Conservation (phyloP, 2,888 invertebrate species). For the Steinernema scapterisci region DNA sequence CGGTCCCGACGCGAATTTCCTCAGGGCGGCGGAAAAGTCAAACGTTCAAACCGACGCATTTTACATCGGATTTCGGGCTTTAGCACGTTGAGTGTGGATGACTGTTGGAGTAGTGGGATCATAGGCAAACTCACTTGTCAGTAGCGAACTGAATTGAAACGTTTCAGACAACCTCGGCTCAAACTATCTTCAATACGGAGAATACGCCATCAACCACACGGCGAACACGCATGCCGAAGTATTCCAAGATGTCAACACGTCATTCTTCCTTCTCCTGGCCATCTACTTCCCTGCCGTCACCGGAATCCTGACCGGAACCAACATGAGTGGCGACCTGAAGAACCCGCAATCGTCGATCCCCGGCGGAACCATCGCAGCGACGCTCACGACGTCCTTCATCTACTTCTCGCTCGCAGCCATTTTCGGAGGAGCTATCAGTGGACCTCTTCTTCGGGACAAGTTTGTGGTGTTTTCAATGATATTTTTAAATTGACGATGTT, state of each 20-base stretch:
- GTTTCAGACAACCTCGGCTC: constrained; percentile 45
- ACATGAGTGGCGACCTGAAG: constrained; percentile 89
- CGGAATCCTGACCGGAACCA: constrained; percentile 98
- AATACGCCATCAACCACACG: constrained; percentile 54
- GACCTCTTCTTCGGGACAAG: constrained; percentile 92
- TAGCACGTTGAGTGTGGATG: too few relatives aligned
- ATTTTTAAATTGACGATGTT: constrained; percentile 1
- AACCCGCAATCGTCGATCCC: constrained; percentile 99
- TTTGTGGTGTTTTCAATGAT: constrained; percentile 70
- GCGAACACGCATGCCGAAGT: constrained; percentile 71
- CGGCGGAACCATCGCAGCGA: constrained; percentile 93
- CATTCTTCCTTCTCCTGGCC: constrained; percentile 93
- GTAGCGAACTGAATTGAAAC: too few relatives aligned
- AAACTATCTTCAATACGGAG: constrained; percentile 55
- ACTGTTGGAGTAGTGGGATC: too few relatives aligned
- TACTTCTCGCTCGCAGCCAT: constrained; percentile 83
- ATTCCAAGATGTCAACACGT: constrained; percentile 74
- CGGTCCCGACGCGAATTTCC: too few relatives aligned
- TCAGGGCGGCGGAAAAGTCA: too few relatives aligned
- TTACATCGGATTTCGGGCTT: too few relatives aligned
- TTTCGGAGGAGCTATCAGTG: constrained; percentile 88
- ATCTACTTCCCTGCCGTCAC: constrained; percentile 99
- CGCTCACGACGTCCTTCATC: constrained; percentile 90
- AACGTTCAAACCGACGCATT: too few relatives aligned
- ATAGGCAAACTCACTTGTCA: too few relatives aligned